A percentile compares a stretch with the other conserved stretches of the same genome.
Conservation (phyloP, 2,113 vertebrate genomes). For the Chionodraco myersi region DNA sequence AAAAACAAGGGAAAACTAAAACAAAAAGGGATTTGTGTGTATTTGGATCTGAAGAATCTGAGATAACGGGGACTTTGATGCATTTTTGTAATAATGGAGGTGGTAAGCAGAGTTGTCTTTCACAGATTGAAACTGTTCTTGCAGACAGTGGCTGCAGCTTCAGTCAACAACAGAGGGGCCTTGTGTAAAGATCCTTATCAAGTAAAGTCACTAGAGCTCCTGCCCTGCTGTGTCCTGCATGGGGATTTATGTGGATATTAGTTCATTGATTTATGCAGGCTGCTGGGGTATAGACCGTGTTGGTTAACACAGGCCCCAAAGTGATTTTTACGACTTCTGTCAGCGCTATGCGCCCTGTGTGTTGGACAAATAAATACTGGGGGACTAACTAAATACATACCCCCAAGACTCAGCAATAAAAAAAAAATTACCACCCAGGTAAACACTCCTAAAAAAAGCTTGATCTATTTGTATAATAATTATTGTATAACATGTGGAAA, state of each 20-base stretch:
- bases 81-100: conserved; percentile 22
- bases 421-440: neutral
- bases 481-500: neutral
- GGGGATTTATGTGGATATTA: neutral
- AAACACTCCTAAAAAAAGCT: neutral
- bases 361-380: neutral
- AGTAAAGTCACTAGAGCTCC: neutral
- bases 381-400: no score
- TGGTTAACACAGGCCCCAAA: neutral
- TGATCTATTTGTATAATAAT: neutral
- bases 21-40: conserved; percentile 24
- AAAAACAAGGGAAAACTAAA: neutral
- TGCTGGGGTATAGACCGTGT: neutral
- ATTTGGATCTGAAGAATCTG: conserved; percentile 1
- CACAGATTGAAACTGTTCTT: conserved; percentile 6
- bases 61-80: conserved; percentile 8
- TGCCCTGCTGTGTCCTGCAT: neutral
- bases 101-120: neutral
- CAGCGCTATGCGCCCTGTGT: neutral
- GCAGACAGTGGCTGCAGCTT: conserved; percentile 7
- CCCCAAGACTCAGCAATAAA: no score
- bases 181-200: neutral
- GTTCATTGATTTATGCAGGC: neutral
- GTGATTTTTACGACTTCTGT: neutral
- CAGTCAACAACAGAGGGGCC: conserved; percentile 7